These are phyloP conservation scores for Cataglyphis albicans DNA, from an alignment of 2,888 invertebrate species.

Conservation along the genomic window DNA sequence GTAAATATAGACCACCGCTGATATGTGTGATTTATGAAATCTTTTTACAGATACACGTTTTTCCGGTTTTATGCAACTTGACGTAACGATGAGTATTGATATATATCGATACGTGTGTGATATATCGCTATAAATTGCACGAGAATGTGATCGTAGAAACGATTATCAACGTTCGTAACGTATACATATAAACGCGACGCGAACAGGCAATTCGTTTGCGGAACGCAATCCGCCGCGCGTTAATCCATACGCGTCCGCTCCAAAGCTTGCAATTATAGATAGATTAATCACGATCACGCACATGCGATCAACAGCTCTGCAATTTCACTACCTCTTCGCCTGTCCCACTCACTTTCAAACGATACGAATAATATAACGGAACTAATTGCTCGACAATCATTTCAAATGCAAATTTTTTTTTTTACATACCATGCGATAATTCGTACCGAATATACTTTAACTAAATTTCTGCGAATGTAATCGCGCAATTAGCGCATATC, in stretches of 20 bases:
- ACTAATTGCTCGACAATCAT: constrained; percentile 21
- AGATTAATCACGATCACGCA: constrained; percentile 56
- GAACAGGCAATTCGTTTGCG: constrained; percentile 30
- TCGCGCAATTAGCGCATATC: constrained; percentile 5
- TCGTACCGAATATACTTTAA: not conserved
- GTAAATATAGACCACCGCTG: not conserved
- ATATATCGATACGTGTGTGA: constrained; percentile 22
- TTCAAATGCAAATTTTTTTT: constrained; percentile 10
- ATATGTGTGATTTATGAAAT: not conserved
- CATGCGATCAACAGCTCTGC: constrained; percentile 35
- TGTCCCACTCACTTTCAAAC: constrained; percentile 10
- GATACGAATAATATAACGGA: constrained; percentile 31
- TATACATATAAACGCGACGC: constrained; percentile 13
- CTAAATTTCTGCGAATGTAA: not conserved
- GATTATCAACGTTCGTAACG: constrained; percentile 38
- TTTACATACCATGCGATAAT: not conserved
- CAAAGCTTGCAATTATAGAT: constrained; percentile 46
- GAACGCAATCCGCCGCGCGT: constrained; percentile 36
- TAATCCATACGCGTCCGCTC: constrained; percentile 47
- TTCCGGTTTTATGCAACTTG: not conserved
- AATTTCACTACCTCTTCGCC: constrained; percentile 40
- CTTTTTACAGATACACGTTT: not conserved
- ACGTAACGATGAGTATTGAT: constrained; percentile 20
- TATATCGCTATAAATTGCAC: constrained; percentile 36
- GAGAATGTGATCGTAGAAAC: constrained; percentile 27